A percentile compares a stretch with the other conserved stretches of the same genome.
Conservation (phyloP, 2,113 vertebrate genomes). For the Tricholaema leucomelas region DNA sequence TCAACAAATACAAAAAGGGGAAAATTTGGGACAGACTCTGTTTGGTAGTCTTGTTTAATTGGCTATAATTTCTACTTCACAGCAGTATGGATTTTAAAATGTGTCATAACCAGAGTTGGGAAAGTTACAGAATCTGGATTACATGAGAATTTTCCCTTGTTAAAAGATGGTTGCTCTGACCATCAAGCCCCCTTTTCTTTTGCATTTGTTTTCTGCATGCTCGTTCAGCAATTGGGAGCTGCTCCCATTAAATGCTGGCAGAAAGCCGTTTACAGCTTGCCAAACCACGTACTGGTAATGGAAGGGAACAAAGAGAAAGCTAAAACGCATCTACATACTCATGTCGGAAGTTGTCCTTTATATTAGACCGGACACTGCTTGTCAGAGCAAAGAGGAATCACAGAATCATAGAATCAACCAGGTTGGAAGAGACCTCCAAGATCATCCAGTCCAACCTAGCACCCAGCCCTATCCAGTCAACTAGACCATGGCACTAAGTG, state of each 20-base stretch:
- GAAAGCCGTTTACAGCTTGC: conserved; percentile 53
- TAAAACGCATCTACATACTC: conserved; percentile 21
- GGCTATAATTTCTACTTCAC: conserved; percentile 61
- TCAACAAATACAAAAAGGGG: conserved; percentile 65
- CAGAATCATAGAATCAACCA: too few species aligned
- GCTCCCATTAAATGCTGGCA: conserved; percentile 33
- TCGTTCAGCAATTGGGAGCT: conserved; percentile 19
- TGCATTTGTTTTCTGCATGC: conserved; percentile 42
- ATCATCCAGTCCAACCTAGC: too few species aligned
- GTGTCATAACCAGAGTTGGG: conserved; percentile 44
- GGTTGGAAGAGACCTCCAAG: too few species aligned
- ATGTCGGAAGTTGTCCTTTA: neutral
- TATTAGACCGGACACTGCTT: neutral
- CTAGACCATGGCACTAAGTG: too few species aligned
- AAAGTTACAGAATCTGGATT: conserved; percentile 45
- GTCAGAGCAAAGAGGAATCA: neutral
- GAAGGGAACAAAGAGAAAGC: conserved; percentile 48
- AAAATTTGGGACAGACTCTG: conserved; percentile 58
- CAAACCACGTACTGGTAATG: neutral
- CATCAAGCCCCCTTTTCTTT: neutral
- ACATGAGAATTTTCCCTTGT: conserved; percentile 6
- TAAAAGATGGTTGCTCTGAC: conserved; percentile 28
- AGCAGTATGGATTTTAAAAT: conserved; percentile 50
- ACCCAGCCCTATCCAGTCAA: too few species aligned
- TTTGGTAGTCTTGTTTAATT: conserved; percentile 65